phyloP scores from a whole-genome alignment of 2,888 invertebrate genomes.

The Lordiphosa fenestrarum region DNA sequence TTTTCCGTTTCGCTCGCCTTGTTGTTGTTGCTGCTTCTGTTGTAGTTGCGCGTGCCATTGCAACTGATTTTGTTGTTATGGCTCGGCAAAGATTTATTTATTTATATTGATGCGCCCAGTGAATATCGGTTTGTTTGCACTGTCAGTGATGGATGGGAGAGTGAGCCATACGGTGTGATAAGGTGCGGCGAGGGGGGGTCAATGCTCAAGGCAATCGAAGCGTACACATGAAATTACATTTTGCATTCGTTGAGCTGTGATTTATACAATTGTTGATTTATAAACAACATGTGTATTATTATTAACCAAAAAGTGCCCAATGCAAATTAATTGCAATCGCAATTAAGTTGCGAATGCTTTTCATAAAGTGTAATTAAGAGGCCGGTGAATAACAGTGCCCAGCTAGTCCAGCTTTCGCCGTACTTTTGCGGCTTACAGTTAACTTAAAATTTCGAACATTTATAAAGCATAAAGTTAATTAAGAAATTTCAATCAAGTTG shows the following conservation, averaged over 20 bases:
- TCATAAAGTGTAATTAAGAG: slow-evolving; percentile 22
- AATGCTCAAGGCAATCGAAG: slow-evolving; percentile 71
- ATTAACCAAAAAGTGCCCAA: slow-evolving; percentile 52
- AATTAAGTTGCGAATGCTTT: slow-evolving; percentile 2
- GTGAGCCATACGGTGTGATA: not conserved
- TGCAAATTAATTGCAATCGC: slow-evolving; percentile 28
- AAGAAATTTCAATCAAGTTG: too few species aligned
- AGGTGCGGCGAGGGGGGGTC: slow-evolving; percentile 8
- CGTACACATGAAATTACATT: slow-evolving; percentile 64
- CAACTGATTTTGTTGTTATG: slow-evolving; percentile 73
- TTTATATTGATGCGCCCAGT: slow-evolving; percentile 67
- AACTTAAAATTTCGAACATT: too few species aligned
- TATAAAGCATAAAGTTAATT: too few species aligned
- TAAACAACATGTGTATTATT: slow-evolving; percentile 71
- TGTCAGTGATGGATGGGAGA: slow-evolving; percentile 13
- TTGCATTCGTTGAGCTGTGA: slow-evolving; percentile 55
- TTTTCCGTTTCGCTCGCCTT: slow-evolving; percentile 42
- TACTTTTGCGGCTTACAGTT: too few species aligned
- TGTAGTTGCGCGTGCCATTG: slow-evolving; percentile 53
- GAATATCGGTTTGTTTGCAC: slow-evolving; percentile 54
- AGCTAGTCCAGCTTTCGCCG: too few species aligned
- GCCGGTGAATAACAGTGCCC: slow-evolving; percentile 7
- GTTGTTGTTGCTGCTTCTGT: slow-evolving; percentile 13
- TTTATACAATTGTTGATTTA: slow-evolving; percentile 65
- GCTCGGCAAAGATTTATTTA: slow-evolving; percentile 71